Evolutionary conservation across 23 tunicate genomes (phyloP).

Genomic region (Oikopleura vanhoeffeni): DNA sequence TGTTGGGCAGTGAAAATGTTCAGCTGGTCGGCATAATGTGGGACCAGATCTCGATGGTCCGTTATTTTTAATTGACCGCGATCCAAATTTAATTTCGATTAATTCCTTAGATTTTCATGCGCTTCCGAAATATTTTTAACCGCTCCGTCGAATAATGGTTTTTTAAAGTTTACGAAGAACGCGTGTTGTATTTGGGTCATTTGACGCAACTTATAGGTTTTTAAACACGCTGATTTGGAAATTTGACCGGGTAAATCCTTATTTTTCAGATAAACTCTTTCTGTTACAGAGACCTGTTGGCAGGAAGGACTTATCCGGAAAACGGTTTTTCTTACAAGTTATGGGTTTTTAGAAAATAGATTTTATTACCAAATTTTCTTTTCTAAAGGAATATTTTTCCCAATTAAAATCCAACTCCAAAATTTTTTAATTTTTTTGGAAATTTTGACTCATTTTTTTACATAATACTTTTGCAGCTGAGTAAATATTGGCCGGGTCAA

Average conservation of each 20-base stretch:
- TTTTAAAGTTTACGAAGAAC: not conserved
- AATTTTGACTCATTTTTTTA: not conserved
- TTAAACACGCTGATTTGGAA: not conserved
- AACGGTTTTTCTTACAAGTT: not conserved
- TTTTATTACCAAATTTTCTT: too few relatives aligned
- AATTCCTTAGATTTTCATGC: not conserved
- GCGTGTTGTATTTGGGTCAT: not conserved
- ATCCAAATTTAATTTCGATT: not conserved
- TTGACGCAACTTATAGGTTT: not conserved
- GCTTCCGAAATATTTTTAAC: not conserved
- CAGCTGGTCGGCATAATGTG: not conserved
- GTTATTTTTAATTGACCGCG: conserved; percentile 1
- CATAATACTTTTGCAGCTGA: too few relatives aligned
- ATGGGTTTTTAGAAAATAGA: not conserved
- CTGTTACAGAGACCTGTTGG: not conserved
- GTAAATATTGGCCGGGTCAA: too few relatives aligned
- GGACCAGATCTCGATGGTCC: not conserved
- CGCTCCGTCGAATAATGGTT: not conserved
- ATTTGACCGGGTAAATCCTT: too few relatives aligned
- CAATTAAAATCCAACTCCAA: too few relatives aligned
- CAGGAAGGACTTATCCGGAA: not conserved
- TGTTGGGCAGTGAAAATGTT: not conserved
- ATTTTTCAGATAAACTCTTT: not conserved
- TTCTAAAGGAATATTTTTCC: too few relatives aligned
- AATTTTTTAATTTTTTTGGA: too few relatives aligned